Evolutionary conservation across 2,113 vertebrate genomes (phyloP), one percentile per base, ranked within the genome.

Genomic region (Pterocles burchelli): DNA sequence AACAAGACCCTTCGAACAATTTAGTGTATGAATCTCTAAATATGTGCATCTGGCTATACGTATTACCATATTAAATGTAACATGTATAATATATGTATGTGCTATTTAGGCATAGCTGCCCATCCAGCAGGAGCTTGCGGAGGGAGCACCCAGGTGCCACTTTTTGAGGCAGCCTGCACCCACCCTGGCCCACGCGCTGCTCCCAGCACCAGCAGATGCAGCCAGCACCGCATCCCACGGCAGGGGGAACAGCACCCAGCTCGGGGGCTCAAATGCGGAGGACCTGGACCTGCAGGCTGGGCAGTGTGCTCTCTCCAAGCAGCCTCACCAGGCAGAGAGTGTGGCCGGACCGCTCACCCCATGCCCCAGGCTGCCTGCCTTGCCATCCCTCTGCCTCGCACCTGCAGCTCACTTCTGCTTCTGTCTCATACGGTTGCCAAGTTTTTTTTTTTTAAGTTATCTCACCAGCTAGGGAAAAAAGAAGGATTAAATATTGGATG

Each of bases 181-280:
- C 45, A 34, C 26, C n/a, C 36, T 58, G 13, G 7, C 57, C 52
- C 28, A 5, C 1, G 18, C 2, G 13, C 21, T 25, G 38, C 20
- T 77, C 20, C 78, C 21, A 3, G 19, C 9, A 11, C 21, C 28
- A 6, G 17, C 0, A 3, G 38, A 14, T 33, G 49, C 15, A 24
- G 90, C 33, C 63, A 67, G 41, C 8, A 3, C 28, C 17, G 16
- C 22, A 36, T 7, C 63, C 36, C 34, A 6, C 0, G 7, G 49
- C 1, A 7, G 19, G 33, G 10, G 34, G 12, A 70, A 65, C 43
- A 13, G 41, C 8, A 61, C 22, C 14, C 55, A 36, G 66, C 70
- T 10, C 1, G 0, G 34, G 31, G 20, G 29, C 31, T 76, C 43
- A 3, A 8, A 46, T 5, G n/a, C 17, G 13, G n/a, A 79, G 36